phyloP scores from a whole-genome alignment of 2,888 invertebrate genomes.

The Brenthis daphne region DNA sequence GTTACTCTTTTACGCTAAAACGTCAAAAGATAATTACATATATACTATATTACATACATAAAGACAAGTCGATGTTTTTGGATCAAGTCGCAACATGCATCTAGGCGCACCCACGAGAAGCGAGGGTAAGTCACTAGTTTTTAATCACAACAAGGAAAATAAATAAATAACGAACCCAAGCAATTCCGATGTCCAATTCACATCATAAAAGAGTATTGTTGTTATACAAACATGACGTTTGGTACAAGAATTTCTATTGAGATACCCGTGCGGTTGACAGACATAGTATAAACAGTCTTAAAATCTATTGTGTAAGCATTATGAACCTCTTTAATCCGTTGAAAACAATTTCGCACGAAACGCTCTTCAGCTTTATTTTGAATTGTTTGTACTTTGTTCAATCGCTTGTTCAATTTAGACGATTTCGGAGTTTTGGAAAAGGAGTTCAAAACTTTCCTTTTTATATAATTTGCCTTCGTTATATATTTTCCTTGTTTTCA shows the following conservation, averaged over 20 bases:
- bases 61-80: too few relatives aligned
- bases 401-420: conserved; percentile 45
- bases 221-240: conserved; percentile 64
- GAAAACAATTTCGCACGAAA: conserved; percentile 65
- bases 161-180: conserved; percentile 26
- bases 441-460: conserved; percentile 23
- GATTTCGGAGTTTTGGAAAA: conserved; percentile 27
- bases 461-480: conserved; percentile 19
- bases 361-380: conserved; percentile 49
- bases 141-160: conserved; percentile 26
- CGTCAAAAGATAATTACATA: too few relatives aligned
- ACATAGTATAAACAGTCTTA: conserved; percentile 59
- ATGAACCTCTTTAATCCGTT: conserved; percentile 59
- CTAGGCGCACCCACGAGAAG: too few relatives aligned
- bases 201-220: conserved; percentile 28
- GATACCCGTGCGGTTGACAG: conserved; percentile 67
- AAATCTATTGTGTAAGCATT: conserved; percentile 64
- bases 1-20: too few relatives aligned
- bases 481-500: conserved; percentile 9
- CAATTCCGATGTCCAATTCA: conserved; percentile 32
- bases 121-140: not conserved
- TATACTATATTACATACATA: too few relatives aligned
- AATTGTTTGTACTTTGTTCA: conserved; percentile 50
- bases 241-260: conserved; percentile 64
- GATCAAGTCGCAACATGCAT: too few relatives aligned